Evolutionary conservation across 2,113 vertebrate genomes (phyloP).

Genomic region (Pelusios castaneus): DNA sequence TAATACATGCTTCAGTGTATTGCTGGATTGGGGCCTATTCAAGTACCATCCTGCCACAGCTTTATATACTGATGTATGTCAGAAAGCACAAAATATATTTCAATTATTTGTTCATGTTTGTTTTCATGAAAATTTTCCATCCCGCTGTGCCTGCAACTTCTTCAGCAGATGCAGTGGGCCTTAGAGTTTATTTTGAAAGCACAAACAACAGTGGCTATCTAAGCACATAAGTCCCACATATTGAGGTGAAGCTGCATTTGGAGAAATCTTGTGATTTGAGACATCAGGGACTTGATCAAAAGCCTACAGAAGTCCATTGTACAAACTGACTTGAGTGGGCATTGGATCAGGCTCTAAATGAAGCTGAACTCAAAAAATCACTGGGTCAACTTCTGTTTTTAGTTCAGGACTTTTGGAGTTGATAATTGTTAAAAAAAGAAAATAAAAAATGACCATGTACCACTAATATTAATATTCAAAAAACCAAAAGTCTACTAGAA

Average conservation of each 20-base stretch:
- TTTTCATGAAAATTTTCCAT: neutral
- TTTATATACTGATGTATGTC: fast-evolving
- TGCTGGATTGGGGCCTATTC: neutral
- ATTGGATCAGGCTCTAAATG: fast-evolving
- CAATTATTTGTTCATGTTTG: neutral
- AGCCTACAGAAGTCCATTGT: neutral
- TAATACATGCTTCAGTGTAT: neutral
- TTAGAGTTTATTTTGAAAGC: neutral
- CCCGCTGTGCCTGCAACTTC: neutral
- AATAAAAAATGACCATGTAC: neutral
- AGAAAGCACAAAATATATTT: neutral
- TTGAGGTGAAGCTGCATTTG: neutral
- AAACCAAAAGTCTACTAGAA: neutral
- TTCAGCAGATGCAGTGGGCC: neutral
- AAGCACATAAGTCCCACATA: fast-evolving
- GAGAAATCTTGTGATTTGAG: fast-evolving
- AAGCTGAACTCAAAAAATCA: neutral
- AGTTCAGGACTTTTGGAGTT: neutral
- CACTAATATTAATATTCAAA: neutral
- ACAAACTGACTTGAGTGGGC: neutral
- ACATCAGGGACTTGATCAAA: neutral
- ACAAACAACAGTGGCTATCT: neutral
- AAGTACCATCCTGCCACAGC: neutral
- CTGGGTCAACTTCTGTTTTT: neutral
- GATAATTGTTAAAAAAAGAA: neutral